phyloP scores from a whole-genome alignment of 2,888 invertebrate genomes.

The Orchesella flavescens region DNA sequence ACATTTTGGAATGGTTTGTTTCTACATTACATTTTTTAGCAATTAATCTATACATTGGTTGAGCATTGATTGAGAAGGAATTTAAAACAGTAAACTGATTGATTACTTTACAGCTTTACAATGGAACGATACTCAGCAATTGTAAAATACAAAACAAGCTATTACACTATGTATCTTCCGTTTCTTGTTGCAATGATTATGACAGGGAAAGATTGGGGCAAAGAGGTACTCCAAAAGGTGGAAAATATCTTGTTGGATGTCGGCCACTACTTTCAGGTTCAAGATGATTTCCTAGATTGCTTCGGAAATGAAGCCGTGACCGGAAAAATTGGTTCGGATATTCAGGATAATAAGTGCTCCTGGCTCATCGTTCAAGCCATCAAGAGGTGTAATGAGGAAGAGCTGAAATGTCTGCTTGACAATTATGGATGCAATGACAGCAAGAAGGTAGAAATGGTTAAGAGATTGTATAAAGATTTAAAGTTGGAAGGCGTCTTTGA shows the following conservation, averaged over 20 bases:
- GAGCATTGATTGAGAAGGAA: too few species aligned
- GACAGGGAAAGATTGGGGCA: conserved; percentile 79
- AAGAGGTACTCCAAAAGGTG: conserved; percentile 87
- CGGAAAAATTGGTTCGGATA: conserved; percentile 93
- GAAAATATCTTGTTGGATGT: conserved; percentile 90
- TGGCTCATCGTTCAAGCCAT: conserved; percentile 94
- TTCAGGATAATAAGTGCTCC: conserved; percentile 95
- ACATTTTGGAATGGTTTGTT: too few species aligned
- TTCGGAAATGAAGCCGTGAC: conserved; percentile 89
- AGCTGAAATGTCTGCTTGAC: background rate
- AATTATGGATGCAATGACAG: conserved; percentile 28
- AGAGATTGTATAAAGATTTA: conserved; percentile 78
- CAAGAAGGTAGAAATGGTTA: conserved; percentile 64
- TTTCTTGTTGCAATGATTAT: conserved; percentile 90
- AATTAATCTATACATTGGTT: too few species aligned
- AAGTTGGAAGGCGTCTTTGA: conserved; percentile 67
- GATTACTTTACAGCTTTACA: conserved; percentile 76
- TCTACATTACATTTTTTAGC: too few species aligned
- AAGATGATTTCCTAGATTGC: conserved; percentile 92
- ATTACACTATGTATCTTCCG: conserved; percentile 95
- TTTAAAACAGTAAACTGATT: too few species aligned
- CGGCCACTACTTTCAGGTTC: conserved; percentile 93
- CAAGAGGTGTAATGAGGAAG: conserved; percentile 76
- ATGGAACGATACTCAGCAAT: conserved; percentile 91
- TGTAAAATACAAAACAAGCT: conserved; percentile 92